These are phyloP conservation scores for Felis chaus DNA, from an alignment of 2,113 vertebrate species.

Conservation along the genomic window DNA sequence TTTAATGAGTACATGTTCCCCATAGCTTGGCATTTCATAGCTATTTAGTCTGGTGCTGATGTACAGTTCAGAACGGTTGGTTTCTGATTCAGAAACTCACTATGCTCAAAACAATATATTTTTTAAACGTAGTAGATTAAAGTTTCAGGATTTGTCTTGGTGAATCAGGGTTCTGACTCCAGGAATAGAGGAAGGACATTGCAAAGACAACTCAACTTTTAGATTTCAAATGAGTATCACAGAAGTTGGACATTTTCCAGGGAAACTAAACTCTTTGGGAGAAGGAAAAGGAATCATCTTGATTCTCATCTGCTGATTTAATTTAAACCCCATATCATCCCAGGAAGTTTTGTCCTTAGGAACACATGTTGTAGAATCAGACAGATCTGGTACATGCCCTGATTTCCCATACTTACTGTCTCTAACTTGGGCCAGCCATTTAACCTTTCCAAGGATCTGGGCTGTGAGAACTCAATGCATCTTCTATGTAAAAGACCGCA, in stretches of 20 bases:
- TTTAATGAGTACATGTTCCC: background rate
- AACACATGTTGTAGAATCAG: background rate
- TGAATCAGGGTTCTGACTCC: background rate
- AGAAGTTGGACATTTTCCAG: background rate
- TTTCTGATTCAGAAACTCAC: background rate
- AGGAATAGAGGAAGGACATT: background rate
- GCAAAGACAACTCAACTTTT: background rate
- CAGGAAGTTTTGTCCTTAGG: background rate
- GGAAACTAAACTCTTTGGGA: slow-evolving; percentile 9
- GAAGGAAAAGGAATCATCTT: background rate
- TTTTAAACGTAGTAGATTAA: background rate
- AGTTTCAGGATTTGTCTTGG: background rate
- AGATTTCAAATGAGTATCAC: background rate
- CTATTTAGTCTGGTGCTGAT: background rate
- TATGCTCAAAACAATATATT: background rate
- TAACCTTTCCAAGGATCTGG: background rate
- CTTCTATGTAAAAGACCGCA: background rate
- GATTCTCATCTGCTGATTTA: background rate
- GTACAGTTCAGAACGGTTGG: background rate
- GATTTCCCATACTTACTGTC: background rate
- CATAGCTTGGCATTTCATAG: background rate
- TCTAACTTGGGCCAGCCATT: background rate
- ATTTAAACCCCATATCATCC: background rate
- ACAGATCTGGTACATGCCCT: background rate
- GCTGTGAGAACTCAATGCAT: background rate